These are phyloP conservation scores for Silurus glanis DNA, from an alignment of 2,113 vertebrate genomes.

Conservation along the genomic window DNA sequence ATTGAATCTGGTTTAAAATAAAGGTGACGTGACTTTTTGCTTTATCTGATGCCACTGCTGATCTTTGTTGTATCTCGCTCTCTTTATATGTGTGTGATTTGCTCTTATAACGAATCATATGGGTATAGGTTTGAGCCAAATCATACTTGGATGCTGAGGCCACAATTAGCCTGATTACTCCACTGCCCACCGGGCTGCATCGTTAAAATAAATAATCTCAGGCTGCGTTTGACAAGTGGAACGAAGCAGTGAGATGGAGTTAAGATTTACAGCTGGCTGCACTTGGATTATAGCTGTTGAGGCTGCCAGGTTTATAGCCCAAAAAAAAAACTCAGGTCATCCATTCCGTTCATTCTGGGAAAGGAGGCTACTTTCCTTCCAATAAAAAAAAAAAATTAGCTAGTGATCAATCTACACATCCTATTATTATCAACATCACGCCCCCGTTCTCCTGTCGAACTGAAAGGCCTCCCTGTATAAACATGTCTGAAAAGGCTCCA, in stretches of 20 bases:
- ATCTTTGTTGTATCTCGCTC: conserved; percentile 14
- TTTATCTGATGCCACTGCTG: background rate
- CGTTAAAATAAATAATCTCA: conserved; percentile 60
- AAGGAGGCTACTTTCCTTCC: conserved; percentile 16
- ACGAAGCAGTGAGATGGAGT: conserved; percentile 13
- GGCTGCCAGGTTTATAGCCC: conserved; percentile 24
- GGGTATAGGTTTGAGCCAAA: conserved; percentile 4
- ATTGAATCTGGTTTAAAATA: conserved; percentile 15
- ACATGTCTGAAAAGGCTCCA: background rate
- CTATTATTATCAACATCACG: background rate
- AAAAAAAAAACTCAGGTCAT: background rate
- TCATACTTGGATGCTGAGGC: conserved; percentile 34
- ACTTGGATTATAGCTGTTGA: conserved; percentile 65
- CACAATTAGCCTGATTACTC: conserved; percentile 61
- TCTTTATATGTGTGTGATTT: background rate
- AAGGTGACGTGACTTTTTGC: background rate
- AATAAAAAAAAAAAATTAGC: conserved; percentile 33
- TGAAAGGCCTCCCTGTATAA: conserved; percentile 4
- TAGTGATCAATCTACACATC: background rate
- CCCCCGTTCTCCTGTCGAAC: background rate
- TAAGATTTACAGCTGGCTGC: conserved; percentile 20
- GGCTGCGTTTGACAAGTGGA: conserved; percentile 55
- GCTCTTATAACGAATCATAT: conserved; percentile 36
- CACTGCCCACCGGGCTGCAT: conserved; percentile 53
- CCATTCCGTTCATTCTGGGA: conserved; percentile 17